Conservation (phyloP, 2,888 invertebrate species). For the Trichopoda pennipes region DNA sequence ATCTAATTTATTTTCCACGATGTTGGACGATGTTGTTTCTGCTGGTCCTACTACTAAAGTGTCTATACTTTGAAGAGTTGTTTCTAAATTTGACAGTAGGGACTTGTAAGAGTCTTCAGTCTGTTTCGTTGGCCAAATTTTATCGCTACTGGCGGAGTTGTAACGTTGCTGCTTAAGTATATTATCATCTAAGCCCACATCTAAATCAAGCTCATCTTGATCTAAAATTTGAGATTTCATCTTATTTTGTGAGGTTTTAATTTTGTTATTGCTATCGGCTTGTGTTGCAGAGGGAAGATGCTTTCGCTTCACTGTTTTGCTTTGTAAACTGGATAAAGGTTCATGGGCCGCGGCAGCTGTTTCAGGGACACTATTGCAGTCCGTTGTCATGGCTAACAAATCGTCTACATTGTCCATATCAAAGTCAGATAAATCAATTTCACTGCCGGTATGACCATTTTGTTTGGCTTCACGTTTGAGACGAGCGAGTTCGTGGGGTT, state of each 20-base stretch:
- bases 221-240: slow-evolving; percentile 16
- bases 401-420: slow-evolving; percentile 81
- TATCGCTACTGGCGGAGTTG: slow-evolving; percentile 73
- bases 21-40: slow-evolving; percentile 64
- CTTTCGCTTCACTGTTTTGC: slow-evolving; percentile 31
- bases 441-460: slow-evolving; percentile 73
- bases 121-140: slow-evolving; percentile 77
- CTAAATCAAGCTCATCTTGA: slow-evolving; percentile 59
- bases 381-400: slow-evolving; percentile 75
- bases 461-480: slow-evolving; percentile 75
- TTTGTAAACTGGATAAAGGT: slow-evolving; percentile 15
- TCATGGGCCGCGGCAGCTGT: slow-evolving; percentile 33
- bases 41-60: slow-evolving; percentile 77
- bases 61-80: slow-evolving; percentile 81
- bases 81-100: slow-evolving; percentile 81
- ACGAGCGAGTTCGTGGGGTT: slow-evolving; percentile 84
- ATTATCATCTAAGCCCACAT: slow-evolving; percentile 49
- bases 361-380: slow-evolving; percentile 59
- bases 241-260: slow-evolving; percentile 33
- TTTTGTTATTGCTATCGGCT: slow-evolving; percentile 37
- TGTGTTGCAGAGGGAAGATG: not conserved
- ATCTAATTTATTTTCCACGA: slow-evolving; percentile 17
- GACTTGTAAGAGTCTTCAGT: slow-evolving; percentile 81
- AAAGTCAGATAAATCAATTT: slow-evolving; percentile 79
- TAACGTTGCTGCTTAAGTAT: slow-evolving; percentile 69